Conservation (phyloP, 2,888 invertebrate genomes). For the Lydus trimaculatus region DNA sequence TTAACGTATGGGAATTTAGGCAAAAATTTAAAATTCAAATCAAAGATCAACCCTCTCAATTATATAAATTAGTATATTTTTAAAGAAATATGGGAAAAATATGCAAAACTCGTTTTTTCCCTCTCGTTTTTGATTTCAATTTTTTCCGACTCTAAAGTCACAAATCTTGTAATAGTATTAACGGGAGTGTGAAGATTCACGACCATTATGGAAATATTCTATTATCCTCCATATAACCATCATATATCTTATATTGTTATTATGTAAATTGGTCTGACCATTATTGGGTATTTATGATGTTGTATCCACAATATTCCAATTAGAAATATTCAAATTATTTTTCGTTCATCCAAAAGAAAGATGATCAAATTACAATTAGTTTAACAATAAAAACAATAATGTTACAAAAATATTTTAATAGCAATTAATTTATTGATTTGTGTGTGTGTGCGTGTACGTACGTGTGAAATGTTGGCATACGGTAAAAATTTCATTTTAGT, state of each 20-base stretch:
- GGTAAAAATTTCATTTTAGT: conserved; percentile 20
- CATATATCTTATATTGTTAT: conserved; percentile 16
- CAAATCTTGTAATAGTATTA: conserved; percentile 17
- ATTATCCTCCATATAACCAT: conserved; percentile 13
- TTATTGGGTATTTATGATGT: conserved; percentile 17
- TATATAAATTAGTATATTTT: not conserved
- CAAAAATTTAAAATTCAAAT: not conserved
- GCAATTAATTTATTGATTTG: conserved; percentile 5
- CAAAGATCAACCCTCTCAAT: not conserved
- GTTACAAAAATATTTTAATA: not conserved
- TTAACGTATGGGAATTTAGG: not conserved
- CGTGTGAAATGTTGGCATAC: not conserved
- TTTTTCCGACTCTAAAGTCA: not conserved
- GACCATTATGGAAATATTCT: conserved; percentile 18
- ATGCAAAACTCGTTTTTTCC: not conserved
- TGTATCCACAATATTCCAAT: conserved; percentile 11
- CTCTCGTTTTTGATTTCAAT: not conserved
- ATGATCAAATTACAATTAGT: not conserved
- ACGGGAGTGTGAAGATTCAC: conserved; percentile 16
- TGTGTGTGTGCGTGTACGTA: not conserved
- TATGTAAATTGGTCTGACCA: conserved; percentile 17
- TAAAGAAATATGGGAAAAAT: not conserved
- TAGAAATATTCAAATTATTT: conserved; percentile 18
- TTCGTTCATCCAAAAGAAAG: not conserved
- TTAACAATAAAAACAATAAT: not conserved